These are phyloP conservation scores for Clarias batrachus DNA, from an alignment of 2,113 vertebrate genomes.

Conservation along the genomic window DNA sequence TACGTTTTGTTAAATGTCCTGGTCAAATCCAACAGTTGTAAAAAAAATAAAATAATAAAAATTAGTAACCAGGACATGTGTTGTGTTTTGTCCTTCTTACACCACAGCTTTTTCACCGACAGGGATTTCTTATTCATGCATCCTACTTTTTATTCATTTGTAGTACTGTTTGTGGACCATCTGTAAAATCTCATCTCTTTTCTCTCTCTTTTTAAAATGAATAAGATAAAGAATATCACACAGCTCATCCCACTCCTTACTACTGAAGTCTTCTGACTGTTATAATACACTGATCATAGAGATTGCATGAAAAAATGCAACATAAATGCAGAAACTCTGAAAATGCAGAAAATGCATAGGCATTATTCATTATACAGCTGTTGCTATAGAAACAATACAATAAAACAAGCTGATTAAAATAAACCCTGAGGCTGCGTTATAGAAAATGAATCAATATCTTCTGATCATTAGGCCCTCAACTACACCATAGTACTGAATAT, in stretches of 20 bases:
- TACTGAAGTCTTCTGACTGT: background rate
- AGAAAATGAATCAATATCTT: background rate
- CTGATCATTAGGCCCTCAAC: background rate
- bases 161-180: background rate
- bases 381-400: background rate
- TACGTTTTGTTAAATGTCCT: too few species aligned
- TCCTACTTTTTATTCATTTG: background rate
- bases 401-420: background rate
- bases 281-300: background rate
- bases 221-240: background rate
- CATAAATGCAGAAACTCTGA: background rate
- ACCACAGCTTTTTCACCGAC: background rate
- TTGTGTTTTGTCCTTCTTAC: background rate
- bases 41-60: too few species aligned
- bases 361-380: background rate
- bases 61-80: background rate
- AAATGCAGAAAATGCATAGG: background rate
- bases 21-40: too few species aligned
- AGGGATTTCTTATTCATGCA: background rate
- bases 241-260: background rate
- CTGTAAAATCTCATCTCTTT: background rate
- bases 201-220: background rate
- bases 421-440: background rate
- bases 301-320: background rate
- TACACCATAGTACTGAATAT: too few species aligned